Evolutionary conservation across 2,888 invertebrate genomes (phyloP), one percentile per base, ranked within the genome.

Genomic region (Drosophila vallismaia): DNA sequence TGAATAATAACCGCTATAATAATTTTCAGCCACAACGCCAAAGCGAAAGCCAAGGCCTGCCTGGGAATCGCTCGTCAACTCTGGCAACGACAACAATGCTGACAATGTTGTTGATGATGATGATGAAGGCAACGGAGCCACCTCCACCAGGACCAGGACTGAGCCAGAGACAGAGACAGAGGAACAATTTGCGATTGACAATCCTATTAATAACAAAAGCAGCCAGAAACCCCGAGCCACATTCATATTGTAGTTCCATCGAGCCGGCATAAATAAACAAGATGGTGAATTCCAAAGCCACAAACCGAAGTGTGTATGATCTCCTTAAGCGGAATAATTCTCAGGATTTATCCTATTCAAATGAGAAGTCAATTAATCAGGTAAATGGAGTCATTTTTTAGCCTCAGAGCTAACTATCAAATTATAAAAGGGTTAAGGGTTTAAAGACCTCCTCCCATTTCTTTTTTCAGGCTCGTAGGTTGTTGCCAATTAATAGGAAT

Each of bases 1-100:
- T 88, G 82, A 85, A 88, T 88, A 85, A 85, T 85, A 88, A 87
- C 84, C 88, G 84, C 88, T 75, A 88, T 85, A 85, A 87, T 88
- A 88, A 88, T 85, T 87, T 88, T 81, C 88, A 81, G 84, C 75
- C 77, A 73, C 77, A 77, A 63, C 69, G 69, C 59, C 77, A 72
- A 62, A 77, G 64, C 49, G 40, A 42, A 42, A 42, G 14, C 19
- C 40, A 42, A 36, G 36, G n/a, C 36, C 60, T 51, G 55, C 74
- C 58, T 36, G 42, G 33, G 33, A 36, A 50, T 36, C 31, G 46
- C 31, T 40, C 45, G 38, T 28, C 36, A 33, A 48, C 19, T 45
- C 24, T 40, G 49, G 42, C 49, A 50, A 38, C 28, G 49, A 58
- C 63, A 60, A 62, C 76, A 59, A 59, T 64, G 63, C 67, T 69